Evolutionary conservation across 2,113 vertebrate species (phyloP), one percentile per base, ranked within the genome.

Genomic region (Gambusia holbrooki): DNA sequence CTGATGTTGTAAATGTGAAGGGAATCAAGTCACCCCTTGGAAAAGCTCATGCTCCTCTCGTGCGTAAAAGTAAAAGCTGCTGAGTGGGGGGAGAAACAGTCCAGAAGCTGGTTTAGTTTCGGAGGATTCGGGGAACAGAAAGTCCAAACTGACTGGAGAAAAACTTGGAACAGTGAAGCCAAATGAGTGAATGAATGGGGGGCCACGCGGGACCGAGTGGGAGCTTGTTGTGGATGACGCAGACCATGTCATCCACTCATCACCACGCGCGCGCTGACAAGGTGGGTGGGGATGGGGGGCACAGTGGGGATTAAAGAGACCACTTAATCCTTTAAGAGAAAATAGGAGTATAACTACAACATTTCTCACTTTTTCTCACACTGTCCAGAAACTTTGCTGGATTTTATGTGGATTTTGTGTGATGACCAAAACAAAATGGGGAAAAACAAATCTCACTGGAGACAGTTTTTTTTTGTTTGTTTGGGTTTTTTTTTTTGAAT

Each of bases 161-260:
- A 35, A 66, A 22, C 79, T 73, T 69, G 65, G 65, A 66, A 71
- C 61, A 71, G 74, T 81, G 29, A 48, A 58, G 62, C 22, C 35
- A 71, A 77, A 83, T 85, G 78, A 63, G 68, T 10, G 17, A 81
- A 88, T 84, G 88, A 83, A 87, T 83, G 89, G 28, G 42, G 84
- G 93, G 94, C 89, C 94, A 84, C 86, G 90, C 83, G 89, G 91
- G 90, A 94, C 80, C 93, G 94, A 95, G 95, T 95, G 29, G 94
- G 95, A 94, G 95, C 73, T 84, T 87, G 94, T 95, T 93, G 86
- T 82, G 84, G 88, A 81, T 81, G 83, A 94, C 89, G 91, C 93
- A 90, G 94, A 90, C 93, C 89, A 84, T 94, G 93, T 91, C 93
- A 71, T 87, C 93, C 94, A 93, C 93, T 95, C 95, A 94, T 94